Evolutionary conservation across 2,888 invertebrate species (phyloP).

Genomic region (Heliconius charithonia): DNA sequence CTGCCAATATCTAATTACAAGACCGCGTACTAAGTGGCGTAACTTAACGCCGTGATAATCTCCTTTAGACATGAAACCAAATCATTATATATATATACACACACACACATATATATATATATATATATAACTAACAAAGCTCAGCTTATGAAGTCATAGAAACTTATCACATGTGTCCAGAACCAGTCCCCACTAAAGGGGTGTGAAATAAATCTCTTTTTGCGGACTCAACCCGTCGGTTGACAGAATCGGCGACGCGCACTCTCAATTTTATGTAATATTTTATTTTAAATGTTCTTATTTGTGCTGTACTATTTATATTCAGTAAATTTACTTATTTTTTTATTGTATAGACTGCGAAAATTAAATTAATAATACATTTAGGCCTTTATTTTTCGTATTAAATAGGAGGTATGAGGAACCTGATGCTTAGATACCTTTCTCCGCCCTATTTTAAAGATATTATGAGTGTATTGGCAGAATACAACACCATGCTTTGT

Average conservation of each 20-base stretch:
- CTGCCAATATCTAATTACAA: too few relatives aligned
- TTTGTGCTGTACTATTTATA: slow-evolving; percentile 34
- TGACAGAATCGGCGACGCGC: slow-evolving; percentile 44
- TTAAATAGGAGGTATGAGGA: too few relatives aligned
- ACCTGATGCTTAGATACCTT: too few relatives aligned
- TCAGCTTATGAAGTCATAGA: slow-evolving; percentile 35
- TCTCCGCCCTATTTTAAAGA: too few relatives aligned
- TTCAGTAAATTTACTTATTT: not conserved
- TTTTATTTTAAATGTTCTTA: slow-evolving; percentile 32
- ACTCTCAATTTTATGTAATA: slow-evolving; percentile 33
- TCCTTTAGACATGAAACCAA: not conserved
- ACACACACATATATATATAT: not conserved
- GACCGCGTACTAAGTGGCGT: too few relatives aligned
- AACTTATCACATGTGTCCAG: slow-evolving; percentile 38
- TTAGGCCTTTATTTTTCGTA: too few relatives aligned
- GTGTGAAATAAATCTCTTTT: slow-evolving; percentile 46
- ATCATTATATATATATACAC: not conserved
- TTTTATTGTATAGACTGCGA: not conserved
- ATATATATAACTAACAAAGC: not conserved
- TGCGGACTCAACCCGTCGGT: slow-evolving; percentile 35
- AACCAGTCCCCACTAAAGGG: slow-evolving; percentile 30
- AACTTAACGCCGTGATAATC: too few relatives aligned
- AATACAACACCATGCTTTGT: too few relatives aligned
- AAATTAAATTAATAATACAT: too few relatives aligned
- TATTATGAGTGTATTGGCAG: too few relatives aligned